phyloP scores from a whole-genome alignment of 2,797 vertebrate genomes.

The Zenarchopterus dispar region DNA sequence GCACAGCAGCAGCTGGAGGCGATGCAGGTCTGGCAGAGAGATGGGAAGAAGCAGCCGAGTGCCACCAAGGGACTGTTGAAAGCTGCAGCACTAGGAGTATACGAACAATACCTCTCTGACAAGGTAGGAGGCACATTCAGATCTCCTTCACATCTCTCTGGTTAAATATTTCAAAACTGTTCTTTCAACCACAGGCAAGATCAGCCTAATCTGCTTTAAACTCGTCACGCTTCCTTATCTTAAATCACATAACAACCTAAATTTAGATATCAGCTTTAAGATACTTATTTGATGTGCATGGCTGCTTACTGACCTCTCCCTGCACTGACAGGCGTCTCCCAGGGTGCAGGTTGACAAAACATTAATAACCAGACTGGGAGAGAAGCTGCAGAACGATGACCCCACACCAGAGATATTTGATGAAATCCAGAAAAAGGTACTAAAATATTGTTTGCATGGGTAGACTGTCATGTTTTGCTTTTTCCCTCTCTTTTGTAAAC shows the following conservation, averaged over 20 bases:
- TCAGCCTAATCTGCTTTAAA: neutral
- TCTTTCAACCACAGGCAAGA: neutral
- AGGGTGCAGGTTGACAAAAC: constrained; percentile 93
- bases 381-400: constrained; percentile 93
- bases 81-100: constrained; percentile 94
- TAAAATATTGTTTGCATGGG: neutral
- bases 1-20: constrained; percentile 97
- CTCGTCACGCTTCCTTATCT: neutral
- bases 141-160: neutral
- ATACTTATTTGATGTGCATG: neutral
- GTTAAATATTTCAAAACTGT: neutral
- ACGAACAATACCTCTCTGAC: constrained; percentile 97
- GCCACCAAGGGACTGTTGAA: constrained; percentile 94
- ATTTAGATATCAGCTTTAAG: neutral
- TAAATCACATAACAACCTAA: no score
- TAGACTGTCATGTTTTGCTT: neutral
- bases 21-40: constrained; percentile 88
- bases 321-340: constrained; percentile 88
- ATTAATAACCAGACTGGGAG: constrained; percentile 87
- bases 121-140: constrained; percentile 81
- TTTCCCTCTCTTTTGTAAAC: neutral
- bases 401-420: constrained; percentile 98
- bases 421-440: constrained; percentile 96
- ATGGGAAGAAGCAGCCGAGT: constrained; percentile 91
- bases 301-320: neutral